Base-by-base conservation (phyloP, 2,888 invertebrate species). In the Yponomeuta plumbellus region DNA sequence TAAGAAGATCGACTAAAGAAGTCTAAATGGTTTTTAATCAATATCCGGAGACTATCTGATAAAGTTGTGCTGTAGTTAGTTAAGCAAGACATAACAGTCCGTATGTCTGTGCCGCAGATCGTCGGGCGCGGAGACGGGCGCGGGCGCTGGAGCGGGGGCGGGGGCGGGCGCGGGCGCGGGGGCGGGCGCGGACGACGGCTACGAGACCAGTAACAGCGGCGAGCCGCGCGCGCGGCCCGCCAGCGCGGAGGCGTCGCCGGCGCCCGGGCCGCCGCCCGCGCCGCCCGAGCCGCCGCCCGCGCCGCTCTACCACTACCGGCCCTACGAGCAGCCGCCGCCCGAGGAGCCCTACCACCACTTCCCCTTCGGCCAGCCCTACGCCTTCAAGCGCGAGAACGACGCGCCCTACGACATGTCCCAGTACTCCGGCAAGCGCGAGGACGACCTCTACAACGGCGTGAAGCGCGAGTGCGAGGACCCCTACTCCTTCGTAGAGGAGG, bases 401-500 rank as follows among this genome's bases (percentile, higher is more conserved):
- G 83, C 85, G 71, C 88, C 89, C 44, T 89, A 91, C 80, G 88
- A 88, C 77, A 88, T 90, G 85, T 87, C 83, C 68, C 89, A 90
- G 70, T 86, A 85, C 74, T 66, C 34, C 3, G 44, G 4, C 66
- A 90, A 91, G 72, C 77, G 89, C 8, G 89, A 88, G 68, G 88
- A 88, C 2, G 87, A 86, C 69, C 20, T 87, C 66, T 91, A 86
- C 73, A 83, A 84, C 67, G 84, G 66, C n/a, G 90, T 93, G 73
- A 93, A 93, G 77, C 89, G 93, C 70, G 93, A 94, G 79, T 92
- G 93, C 72, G 94, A 95, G 74, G 96, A 96, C 83, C 96, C 96
- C 3, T 97, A 97, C 84, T 96, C 95, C 78, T 97, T 97, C 86
- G 96, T 97, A 71, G 96, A 96, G 81, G 96, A 96, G 79, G 96